These are phyloP conservation scores for Cataglyphis albicans DNA, from an alignment of 2,888 invertebrate genomes.

Conservation along the genomic window DNA sequence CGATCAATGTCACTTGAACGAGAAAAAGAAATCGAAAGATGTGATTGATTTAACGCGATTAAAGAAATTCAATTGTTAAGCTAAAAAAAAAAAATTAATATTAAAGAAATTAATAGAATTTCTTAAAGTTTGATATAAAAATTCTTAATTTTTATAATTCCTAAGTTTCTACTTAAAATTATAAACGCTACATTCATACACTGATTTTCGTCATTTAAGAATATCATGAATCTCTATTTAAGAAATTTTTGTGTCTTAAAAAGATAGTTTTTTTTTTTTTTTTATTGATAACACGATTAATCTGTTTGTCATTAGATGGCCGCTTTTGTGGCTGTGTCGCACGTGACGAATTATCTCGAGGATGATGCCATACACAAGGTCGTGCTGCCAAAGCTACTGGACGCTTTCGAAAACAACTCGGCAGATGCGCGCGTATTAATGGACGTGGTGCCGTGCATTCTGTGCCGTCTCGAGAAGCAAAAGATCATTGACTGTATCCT, in stretches of 20 bases:
- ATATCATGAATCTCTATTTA: background rate
- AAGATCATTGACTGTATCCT: slow-evolving; percentile 96
- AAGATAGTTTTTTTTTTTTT: background rate
- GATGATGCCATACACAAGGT: slow-evolving; percentile 93
- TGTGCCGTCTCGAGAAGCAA: slow-evolving; percentile 94
- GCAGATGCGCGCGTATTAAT: slow-evolving; percentile 93
- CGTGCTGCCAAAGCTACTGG: slow-evolving; percentile 94
- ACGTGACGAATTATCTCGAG: slow-evolving; percentile 94
- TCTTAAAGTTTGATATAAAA: background rate
- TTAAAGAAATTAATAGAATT: background rate
- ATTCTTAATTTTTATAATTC: too few relatives aligned
- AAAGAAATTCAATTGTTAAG: background rate
- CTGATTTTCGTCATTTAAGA: background rate
- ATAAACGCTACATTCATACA: background rate
- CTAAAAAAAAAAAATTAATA: background rate
- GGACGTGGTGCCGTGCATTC: slow-evolving; percentile 92
- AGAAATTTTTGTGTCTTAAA: too few relatives aligned
- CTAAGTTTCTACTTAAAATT: background rate
- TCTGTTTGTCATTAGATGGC: slow-evolving; percentile 89
- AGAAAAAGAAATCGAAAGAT: background rate
- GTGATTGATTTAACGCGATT: background rate
- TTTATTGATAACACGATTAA: background rate
- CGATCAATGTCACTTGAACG: background rate
- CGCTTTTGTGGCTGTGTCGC: slow-evolving; percentile 94
- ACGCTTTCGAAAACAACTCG: slow-evolving; percentile 92